Evolutionary conservation across 2,888 invertebrate genomes (phyloP).

Genomic region (Drosophila fungiperda): DNA sequence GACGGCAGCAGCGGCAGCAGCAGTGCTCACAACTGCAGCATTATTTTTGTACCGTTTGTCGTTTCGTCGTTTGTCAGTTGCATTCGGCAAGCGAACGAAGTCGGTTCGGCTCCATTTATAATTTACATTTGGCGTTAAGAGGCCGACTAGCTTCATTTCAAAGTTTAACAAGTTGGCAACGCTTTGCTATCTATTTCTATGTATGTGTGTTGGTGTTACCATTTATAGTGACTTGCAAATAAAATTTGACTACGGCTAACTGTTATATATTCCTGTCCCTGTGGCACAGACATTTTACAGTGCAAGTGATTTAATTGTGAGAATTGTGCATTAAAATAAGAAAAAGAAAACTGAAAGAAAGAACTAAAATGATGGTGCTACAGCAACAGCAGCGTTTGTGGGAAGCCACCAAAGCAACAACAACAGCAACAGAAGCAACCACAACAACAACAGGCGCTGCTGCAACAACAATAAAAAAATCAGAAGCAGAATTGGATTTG

Average conservation of each 20-base stretch:
- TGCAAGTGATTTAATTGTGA: conserved; percentile 10
- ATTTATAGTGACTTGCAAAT: conserved; percentile 39
- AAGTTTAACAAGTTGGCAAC: conserved; percentile 10
- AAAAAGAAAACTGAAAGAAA: background rate
- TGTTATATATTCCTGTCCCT: background rate
- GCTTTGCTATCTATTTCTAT: background rate
- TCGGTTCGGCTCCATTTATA: conserved; percentile 52
- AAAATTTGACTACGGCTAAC: conserved; percentile 23
- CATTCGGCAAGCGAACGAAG: conserved; percentile 70
- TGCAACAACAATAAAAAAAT: conserved; percentile 25
- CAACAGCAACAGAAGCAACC: conserved; percentile 17
- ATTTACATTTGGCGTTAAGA: conserved; percentile 32
- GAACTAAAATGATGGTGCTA: conserved; percentile 61
- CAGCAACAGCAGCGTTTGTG: conserved; percentile 79
- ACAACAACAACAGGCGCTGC: conserved; percentile 26
- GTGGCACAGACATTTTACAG: conserved; percentile 29
- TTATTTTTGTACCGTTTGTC: conserved; percentile 48
- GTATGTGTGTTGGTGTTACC: conserved; percentile 1
- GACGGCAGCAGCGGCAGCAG: conserved; percentile 38
- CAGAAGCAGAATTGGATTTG: conserved; percentile 40
- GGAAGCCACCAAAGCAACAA: conserved; percentile 55
- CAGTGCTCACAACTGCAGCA: conserved; percentile 37
- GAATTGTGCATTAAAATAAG: background rate
- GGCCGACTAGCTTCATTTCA: conserved; percentile 1
- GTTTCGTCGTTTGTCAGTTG: conserved; percentile 52